These are phyloP conservation scores for Plebejus anna DNA, from an alignment of 2,888 invertebrate species.

Conservation along the genomic window DNA sequence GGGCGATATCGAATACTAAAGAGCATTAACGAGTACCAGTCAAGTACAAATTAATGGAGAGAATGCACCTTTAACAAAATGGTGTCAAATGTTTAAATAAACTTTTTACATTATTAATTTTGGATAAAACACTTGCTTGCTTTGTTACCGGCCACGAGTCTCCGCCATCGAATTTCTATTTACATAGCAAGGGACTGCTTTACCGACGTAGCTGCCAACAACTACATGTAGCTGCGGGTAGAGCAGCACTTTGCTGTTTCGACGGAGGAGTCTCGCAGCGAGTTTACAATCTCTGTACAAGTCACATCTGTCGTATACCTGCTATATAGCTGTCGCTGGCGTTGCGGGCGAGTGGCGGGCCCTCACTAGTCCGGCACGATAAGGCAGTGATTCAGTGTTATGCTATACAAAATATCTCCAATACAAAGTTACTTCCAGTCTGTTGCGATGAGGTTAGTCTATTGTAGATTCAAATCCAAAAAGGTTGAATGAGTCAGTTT, in stretches of 20 bases:
- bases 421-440: slow-evolving; percentile 75
- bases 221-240: not conserved
- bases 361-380: slow-evolving; percentile 71
- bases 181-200: not conserved
- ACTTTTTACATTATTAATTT: not conserved
- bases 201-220: not conserved
- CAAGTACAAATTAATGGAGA: not conserved
- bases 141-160: slow-evolving; percentile 5
- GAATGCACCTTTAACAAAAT: slow-evolving; percentile 19
- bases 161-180: not conserved
- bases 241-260: not conserved
- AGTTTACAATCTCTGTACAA: slow-evolving; percentile 10
- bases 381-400: slow-evolving; percentile 78
- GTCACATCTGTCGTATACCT: slow-evolving; percentile 22
- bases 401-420: slow-evolving; percentile 77
- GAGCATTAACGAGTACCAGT: slow-evolving; percentile 5
- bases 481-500: slow-evolving; percentile 69
- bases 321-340: slow-evolving; percentile 34
- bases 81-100: not conserved
- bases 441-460: slow-evolving; percentile 74
- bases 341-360: slow-evolving; percentile 44
- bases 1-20: not conserved
- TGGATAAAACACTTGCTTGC: slow-evolving; percentile 13
- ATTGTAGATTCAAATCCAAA: slow-evolving; percentile 80
- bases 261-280: not conserved